Conservation (phyloP, 1,140 invertebrate genomes). For the Hylaeus volcanicus region DNA sequence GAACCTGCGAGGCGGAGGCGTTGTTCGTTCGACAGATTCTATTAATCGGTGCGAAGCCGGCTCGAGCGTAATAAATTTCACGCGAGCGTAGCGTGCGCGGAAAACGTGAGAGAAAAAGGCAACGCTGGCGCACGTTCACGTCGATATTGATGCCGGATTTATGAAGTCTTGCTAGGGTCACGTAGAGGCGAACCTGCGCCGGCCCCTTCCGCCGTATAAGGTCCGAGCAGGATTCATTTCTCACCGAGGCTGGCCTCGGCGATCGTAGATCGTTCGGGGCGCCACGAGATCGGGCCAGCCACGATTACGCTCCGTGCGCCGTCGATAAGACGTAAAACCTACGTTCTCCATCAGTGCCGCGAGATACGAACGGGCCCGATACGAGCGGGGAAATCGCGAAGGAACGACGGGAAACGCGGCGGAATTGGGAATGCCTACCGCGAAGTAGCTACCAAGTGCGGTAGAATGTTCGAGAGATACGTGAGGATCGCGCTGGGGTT, state of each 20-base stretch:
- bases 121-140: constrained; percentile 42
- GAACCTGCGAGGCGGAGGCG: too few species aligned
- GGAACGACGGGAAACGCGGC: constrained; percentile 9
- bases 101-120: constrained; percentile 33
- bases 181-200: constrained; percentile 52
- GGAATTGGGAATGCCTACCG: constrained; percentile 58
- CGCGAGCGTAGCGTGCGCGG: constrained; percentile 19
- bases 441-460: constrained; percentile 43
- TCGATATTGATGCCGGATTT: constrained; percentile 68
- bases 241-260: constrained; percentile 26
- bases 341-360: constrained; percentile 56
- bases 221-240: constrained; percentile 56
- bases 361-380: constrained; percentile 47
- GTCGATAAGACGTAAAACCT: constrained; percentile 57
- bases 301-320: constrained; percentile 32
- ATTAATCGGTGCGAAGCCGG: constrained; percentile 20
- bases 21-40: constrained; percentile 20
- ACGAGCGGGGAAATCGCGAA: background rate
- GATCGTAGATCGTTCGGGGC: constrained; percentile 48
- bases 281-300: constrained; percentile 47
- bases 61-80: constrained; percentile 32
- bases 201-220: constrained; percentile 13
- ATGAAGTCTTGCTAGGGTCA: constrained; percentile 64
- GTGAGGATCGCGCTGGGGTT: constrained; percentile 20
- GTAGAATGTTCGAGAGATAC: constrained; percentile 48